Conservation (phyloP, 2,797 vertebrate genomes). For the Halcyon leucocephala region DNA sequence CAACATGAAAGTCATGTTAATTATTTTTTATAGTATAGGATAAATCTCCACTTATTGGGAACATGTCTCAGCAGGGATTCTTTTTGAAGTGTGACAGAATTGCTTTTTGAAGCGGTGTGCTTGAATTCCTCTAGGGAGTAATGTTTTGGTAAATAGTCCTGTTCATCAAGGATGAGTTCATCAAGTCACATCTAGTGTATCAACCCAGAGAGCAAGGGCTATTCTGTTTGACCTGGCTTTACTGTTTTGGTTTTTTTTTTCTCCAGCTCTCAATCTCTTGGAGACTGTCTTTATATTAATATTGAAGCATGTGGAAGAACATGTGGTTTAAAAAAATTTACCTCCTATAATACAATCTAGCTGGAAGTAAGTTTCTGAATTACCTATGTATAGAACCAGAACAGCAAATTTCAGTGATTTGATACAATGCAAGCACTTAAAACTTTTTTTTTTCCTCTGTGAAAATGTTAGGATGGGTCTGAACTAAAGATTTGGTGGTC, state of each 20-base stretch:
- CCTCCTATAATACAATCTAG: background rate
- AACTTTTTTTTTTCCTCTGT: background rate
- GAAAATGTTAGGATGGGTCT: constrained; percentile 18
- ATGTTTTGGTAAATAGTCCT: background rate
- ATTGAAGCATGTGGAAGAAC: constrained; percentile 8
- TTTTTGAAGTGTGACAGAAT: background rate
- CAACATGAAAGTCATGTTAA: background rate
- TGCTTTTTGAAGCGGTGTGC: background rate
- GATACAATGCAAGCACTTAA: background rate
- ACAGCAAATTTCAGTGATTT: constrained; percentile 22
- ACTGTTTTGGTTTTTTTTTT: background rate
- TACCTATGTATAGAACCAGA: background rate
- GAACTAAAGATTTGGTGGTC: background rate
- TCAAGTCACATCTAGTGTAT: background rate
- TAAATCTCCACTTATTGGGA: background rate
- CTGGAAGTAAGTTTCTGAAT: background rate
- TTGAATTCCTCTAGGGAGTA: background rate
- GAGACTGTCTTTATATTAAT: background rate
- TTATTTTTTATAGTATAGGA: background rate
- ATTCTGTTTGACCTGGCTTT: background rate
- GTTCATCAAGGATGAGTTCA: background rate
- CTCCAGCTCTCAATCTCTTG: background rate
- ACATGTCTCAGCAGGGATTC: background rate
- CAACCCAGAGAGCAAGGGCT: background rate
- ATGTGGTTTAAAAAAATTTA: background rate